Percentiles rank a stretch among this genome's conserved stretches.
Conservation (phyloP, 2,113 vertebrate genomes). For the Mus pahari region DNA sequence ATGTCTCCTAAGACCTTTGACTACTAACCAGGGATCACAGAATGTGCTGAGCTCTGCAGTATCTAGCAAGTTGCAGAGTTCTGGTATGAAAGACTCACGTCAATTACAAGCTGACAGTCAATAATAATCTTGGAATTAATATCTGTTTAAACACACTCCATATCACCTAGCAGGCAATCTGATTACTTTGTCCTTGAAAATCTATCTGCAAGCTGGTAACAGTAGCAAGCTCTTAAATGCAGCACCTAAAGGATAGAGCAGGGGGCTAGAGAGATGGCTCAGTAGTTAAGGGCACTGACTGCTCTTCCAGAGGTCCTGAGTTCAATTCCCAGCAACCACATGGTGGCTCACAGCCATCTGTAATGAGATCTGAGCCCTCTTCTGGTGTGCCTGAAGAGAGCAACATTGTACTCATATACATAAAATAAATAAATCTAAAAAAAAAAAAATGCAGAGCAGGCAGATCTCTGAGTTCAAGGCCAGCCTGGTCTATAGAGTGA, state of each 20-base stretch:
- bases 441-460: too few species aligned
- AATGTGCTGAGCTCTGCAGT: neutral
- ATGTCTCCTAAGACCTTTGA: neutral
- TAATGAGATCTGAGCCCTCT: too few species aligned
- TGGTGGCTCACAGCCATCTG: too few species aligned
- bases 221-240: neutral
- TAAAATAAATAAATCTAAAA: too few species aligned
- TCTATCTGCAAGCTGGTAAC: neutral
- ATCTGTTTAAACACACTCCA: neutral
- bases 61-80: neutral
- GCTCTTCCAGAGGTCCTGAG: too few species aligned
- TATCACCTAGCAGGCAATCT: neutral
- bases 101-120: neutral
- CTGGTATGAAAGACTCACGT: conserved; percentile 5
- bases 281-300: too few species aligned
- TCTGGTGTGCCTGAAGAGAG: too few species aligned
- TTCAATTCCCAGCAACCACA: too few species aligned
- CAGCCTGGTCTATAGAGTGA: neutral
- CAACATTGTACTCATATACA: too few species aligned
- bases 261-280: too few species aligned
- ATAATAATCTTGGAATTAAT: neutral
- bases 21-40: neutral
- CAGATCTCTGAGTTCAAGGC: neutral
- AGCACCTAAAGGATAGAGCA: too few species aligned
- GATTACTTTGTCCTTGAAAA: conserved; percentile 38